Evolutionary conservation across 1,140 invertebrate genomes (phyloP).

Genomic region (Cydia strobilella): DNA sequence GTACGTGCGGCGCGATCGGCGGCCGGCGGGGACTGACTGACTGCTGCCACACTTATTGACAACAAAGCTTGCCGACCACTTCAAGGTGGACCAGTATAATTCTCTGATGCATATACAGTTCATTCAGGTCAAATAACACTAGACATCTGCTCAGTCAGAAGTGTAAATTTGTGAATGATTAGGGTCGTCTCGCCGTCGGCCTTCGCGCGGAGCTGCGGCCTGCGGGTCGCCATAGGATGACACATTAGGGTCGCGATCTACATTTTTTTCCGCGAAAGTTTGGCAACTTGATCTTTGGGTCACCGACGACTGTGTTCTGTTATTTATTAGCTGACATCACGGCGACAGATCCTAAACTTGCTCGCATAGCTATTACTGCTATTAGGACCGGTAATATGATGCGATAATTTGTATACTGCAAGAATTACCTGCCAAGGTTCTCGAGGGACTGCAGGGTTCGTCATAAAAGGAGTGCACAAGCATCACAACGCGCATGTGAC

Average conservation of each 20-base stretch:
- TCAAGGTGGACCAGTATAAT: not conserved
- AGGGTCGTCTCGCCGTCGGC: not conserved
- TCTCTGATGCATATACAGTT: not conserved
- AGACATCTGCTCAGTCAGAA: not conserved
- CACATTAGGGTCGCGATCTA: slow-evolving; percentile 9
- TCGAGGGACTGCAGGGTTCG: no score
- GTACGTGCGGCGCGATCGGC: slow-evolving; percentile 17
- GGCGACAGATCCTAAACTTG: not conserved
- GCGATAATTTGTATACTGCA: no score
- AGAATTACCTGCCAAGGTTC: no score
- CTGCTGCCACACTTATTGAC: not conserved
- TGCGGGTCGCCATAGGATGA: not conserved
- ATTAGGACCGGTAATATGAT: no score
- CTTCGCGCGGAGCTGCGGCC: not conserved
- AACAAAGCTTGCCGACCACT: not conserved
- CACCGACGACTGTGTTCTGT: not conserved
- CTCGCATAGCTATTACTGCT: no score
- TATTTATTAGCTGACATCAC: not conserved
- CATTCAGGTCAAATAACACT: not conserved
- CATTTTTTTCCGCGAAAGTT: slow-evolving; percentile 21
- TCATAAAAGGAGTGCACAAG: no score
- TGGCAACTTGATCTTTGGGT: not conserved
- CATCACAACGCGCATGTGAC: no score
- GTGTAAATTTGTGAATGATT: not conserved
- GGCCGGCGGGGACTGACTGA: slow-evolving; percentile 13